Evolutionary conservation across 2,113 vertebrate species (phyloP).

Genomic region (Sapajus apella): DNA sequence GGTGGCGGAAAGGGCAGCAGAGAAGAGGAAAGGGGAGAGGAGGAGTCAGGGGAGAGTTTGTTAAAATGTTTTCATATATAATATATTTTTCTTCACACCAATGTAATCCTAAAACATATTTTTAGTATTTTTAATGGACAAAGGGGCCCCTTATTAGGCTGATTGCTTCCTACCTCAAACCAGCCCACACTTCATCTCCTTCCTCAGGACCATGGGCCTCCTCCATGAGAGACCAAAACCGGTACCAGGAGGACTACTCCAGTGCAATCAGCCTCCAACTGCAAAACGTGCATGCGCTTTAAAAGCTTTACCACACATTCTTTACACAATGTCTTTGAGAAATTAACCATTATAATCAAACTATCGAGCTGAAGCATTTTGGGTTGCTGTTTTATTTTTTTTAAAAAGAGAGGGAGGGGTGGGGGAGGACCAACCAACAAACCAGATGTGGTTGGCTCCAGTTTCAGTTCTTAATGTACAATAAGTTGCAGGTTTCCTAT

Average conservation of each 20-base stretch:
- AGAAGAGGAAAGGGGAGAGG: too few relatives aligned
- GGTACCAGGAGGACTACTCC: not conserved
- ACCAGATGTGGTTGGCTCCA: conserved; percentile 74
- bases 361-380: conserved; percentile 58
- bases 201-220: not conserved
- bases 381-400: conserved; percentile 65
- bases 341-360: conserved; percentile 61
- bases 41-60: not conserved
- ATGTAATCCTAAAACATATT: not conserved
- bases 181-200: not conserved
- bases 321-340: not conserved
- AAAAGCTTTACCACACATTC: conserved; percentile 38
- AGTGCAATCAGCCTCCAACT: not conserved
- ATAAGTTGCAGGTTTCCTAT: conserved; percentile 80
- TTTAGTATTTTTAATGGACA: not conserved
- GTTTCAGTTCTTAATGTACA: conserved; percentile 74
- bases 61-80: conserved; percentile 25
- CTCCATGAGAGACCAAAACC: not conserved
- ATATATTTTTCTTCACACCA: not conserved
- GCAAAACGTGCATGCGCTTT: not conserved
- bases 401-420: not conserved
- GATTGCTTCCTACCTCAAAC: not conserved
- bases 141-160: not conserved
- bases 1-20: not conserved
- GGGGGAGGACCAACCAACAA: conserved; percentile 27